These are phyloP conservation scores for Steinernema khuongi DNA, from an alignment of 1,140 invertebrate genomes.

Conservation along the genomic window DNA sequence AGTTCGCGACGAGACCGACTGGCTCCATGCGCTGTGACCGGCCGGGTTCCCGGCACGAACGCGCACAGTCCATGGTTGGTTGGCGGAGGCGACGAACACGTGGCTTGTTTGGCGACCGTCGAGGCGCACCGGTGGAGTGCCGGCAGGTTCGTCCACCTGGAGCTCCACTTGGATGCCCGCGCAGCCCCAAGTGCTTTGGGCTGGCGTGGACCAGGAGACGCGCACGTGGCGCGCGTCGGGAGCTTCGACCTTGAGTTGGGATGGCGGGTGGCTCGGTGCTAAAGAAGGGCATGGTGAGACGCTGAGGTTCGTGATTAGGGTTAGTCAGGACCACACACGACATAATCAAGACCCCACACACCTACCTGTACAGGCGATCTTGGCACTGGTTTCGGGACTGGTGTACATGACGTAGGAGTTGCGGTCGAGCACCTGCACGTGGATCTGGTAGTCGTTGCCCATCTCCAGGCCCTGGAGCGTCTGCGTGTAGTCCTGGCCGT, in stretches of 20 bases:
- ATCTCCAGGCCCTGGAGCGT: constrained; percentile 47
- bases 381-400: constrained; percentile 43
- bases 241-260: constrained; percentile 49
- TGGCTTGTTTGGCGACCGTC: constrained; percentile 48
- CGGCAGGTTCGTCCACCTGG: constrained; percentile 52
- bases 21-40: constrained; percentile 51
- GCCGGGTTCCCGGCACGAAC: constrained; percentile 49
- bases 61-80: constrained; percentile 51
- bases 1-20: constrained; percentile 45
- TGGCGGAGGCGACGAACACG: constrained; percentile 48
- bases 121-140: constrained; percentile 37
- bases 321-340: not conserved
- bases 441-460: constrained; percentile 50
- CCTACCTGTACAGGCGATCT: constrained; percentile 44
- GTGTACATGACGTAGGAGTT: constrained; percentile 58
- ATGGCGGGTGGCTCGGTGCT: constrained; percentile 51
- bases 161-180: constrained; percentile 40
- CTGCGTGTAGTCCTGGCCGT: constrained; percentile 52
- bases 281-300: constrained; percentile 13
- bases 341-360: not conserved
- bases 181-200: constrained; percentile 56
- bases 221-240: constrained; percentile 55
- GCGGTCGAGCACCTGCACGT: constrained; percentile 55
- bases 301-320: not conserved
- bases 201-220: constrained; percentile 50